These are phyloP conservation scores for Mugil cephalus DNA, from an alignment of 2,113 vertebrate genomes.

Conservation along the genomic window DNA sequence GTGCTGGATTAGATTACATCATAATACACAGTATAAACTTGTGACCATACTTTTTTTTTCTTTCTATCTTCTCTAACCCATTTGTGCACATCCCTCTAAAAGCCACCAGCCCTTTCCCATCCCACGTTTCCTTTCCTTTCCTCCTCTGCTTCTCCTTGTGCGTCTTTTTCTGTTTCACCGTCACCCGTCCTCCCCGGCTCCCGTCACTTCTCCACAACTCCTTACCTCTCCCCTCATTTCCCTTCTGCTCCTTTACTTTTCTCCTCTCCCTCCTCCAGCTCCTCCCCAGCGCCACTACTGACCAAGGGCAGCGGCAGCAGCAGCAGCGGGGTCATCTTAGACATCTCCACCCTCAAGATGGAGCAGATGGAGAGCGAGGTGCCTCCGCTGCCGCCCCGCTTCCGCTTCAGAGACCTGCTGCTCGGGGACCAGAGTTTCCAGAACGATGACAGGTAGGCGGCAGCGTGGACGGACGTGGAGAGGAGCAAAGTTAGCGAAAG, in stretches of 20 bases:
- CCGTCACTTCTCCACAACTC: not conserved
- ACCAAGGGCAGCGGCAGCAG: slow-evolving; percentile 25
- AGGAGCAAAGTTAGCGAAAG: slow-evolving; percentile 5
- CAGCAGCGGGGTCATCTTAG: slow-evolving; percentile 75
- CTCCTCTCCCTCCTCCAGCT: slow-evolving; percentile 43
- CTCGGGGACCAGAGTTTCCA: slow-evolving; percentile 93
- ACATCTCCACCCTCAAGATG: slow-evolving; percentile 84
- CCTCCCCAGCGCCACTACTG: slow-evolving; percentile 43
- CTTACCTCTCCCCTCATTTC: not conserved
- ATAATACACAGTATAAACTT: not conserved
- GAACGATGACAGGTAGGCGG: slow-evolving; percentile 90
- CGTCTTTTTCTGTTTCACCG: not conserved
- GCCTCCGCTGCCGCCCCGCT: slow-evolving; percentile 90
- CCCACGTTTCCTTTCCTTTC: slow-evolving; percentile 11
- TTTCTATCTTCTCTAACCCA: not conserved
- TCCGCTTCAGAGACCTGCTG: slow-evolving; percentile 93
- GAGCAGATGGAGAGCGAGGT: slow-evolving; percentile 91
- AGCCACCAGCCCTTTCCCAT: slow-evolving; percentile 6
- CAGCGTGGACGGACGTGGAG: not conserved
- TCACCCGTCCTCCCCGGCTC: not conserved
- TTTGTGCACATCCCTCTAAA: not conserved
- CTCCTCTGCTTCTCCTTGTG: slow-evolving; percentile 1
- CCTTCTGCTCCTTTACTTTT: slow-evolving; percentile 27
- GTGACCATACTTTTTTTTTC: not conserved
- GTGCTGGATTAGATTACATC: not conserved